Base-by-base conservation (phyloP, 2,797 vertebrate genomes). In the Sebastes hopkinsi region DNA sequence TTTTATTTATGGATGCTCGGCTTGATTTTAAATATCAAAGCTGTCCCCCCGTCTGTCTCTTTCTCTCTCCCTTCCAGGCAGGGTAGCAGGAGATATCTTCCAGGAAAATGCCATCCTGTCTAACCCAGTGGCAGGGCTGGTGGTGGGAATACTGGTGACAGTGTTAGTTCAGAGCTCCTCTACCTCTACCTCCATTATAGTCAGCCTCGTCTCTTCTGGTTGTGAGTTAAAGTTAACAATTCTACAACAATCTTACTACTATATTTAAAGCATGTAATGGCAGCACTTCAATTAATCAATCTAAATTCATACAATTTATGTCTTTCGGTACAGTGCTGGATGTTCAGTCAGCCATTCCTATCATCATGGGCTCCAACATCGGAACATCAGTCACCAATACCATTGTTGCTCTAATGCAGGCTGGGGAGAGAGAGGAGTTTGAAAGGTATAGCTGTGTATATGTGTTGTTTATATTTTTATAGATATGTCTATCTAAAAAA, bases 301-400 rank as follows among this genome's bases (percentile, higher is more conserved):
- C 25, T 16, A 34, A n/a, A 9, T 23, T 4, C 46, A 27, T 27
- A 6, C n/a, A 18, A 55, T 32, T 12, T 12, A 4, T 54, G 4
- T 58, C 3, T 74, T 30, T 78, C 6, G 60, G 6, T 50, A 5
- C 18, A 88, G 84, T 87, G 54, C 72, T 91, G 20, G 72, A 87
- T 56, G 89, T 91, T 20, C 65, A 38, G 18, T 84, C 85, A 23
- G 91, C 89, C 22, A 75, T 97, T 82, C 96, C 96, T 20, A 96
- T 97, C 77, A 96, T 97, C 89, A 97, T 97, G 96, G 97, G 97
- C 83, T 96, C 97, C 89, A 97, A 97, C 89, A 97, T 97, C 0
- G 97, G 96, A 62, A 97, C 96, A 54, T 97, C 96, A 0, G 94
- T 97, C 90, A 97, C 96, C 79, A 97, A 96, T 65, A 97, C 96